phyloP scores from a whole-genome alignment of 2,797 vertebrate genomes.

The Labroides dimidiatus region DNA sequence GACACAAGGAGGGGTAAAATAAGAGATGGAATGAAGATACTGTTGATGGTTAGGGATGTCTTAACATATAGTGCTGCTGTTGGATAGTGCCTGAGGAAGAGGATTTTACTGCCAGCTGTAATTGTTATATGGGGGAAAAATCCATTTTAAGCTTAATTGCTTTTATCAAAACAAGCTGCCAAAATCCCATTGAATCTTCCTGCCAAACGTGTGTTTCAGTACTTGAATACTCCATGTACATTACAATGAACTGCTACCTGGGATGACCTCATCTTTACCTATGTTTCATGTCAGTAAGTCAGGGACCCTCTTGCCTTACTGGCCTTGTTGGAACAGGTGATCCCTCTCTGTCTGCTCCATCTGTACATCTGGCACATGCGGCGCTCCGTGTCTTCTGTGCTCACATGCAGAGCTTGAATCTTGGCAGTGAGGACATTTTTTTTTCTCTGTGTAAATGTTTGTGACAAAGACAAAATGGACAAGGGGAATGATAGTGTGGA shows the following conservation, averaged over 20 bases:
- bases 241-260: slow-evolving; percentile 35
- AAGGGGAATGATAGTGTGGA: slow-evolving; percentile 15
- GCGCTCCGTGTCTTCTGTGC: slow-evolving; percentile 26
- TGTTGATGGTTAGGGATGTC: slow-evolving; percentile 2
- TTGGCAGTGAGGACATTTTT: slow-evolving; percentile 20
- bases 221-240: slow-evolving; percentile 19
- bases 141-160: slow-evolving; percentile 5
- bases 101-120: neutral
- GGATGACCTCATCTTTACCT: slow-evolving; percentile 57
- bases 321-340: slow-evolving; percentile 55
- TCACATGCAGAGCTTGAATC: slow-evolving; percentile 28
- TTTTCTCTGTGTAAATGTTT: slow-evolving; percentile 6
- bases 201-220: slow-evolving; percentile 21
- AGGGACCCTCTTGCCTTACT: slow-evolving; percentile 33
- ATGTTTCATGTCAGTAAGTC: slow-evolving; percentile 51
- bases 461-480: slow-evolving; percentile 12
- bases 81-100: neutral
- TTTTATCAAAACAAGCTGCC: neutral
- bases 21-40: slow-evolving; percentile 8
- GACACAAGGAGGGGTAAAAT: slow-evolving; percentile 8
- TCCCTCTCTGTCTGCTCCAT: slow-evolving; percentile 58
- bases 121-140: neutral
- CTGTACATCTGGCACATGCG: slow-evolving; percentile 52
- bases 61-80: slow-evolving; percentile 6
- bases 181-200: slow-evolving; percentile 29